phyloP scores from a whole-genome alignment of 2,113 vertebrate genomes.

The Nothoprocta perdicaria region DNA sequence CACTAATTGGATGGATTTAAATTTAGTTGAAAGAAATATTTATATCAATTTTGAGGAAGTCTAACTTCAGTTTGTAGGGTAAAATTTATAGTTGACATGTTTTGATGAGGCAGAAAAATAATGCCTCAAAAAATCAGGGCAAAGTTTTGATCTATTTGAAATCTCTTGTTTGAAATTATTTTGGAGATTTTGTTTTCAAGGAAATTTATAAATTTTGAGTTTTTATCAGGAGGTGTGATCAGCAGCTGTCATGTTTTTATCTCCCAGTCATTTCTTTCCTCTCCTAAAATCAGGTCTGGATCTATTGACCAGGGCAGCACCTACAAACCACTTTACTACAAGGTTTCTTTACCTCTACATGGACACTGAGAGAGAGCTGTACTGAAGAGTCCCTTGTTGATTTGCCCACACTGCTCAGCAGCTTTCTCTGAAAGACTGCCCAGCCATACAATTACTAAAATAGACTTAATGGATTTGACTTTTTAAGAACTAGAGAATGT shows the following conservation, averaged over 20 bases:
- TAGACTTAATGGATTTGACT: background rate
- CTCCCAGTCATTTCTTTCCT: background rate
- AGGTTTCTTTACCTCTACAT: background rate
- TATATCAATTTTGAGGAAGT: background rate
- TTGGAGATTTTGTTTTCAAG: background rate
- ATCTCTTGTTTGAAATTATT: background rate
- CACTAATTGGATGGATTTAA: background rate
- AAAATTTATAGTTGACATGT: background rate
- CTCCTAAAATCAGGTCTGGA: background rate
- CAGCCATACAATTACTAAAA: conserved; percentile 14
- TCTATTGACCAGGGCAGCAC: background rate
- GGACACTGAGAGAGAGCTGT: background rate
- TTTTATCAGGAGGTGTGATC: background rate
- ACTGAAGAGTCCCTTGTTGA: background rate
- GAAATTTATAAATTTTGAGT: background rate
- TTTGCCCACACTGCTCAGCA: background rate
- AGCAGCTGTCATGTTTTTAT: background rate
- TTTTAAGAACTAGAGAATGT: conserved; percentile 31
- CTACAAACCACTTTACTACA: background rate
- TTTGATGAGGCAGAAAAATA: background rate
- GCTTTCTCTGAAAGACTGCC: background rate
- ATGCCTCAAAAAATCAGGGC: background rate
- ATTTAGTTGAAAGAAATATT: background rate
- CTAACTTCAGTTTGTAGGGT: no score
- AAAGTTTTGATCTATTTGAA: background rate